These are phyloP conservation scores for Solenopsis fugax DNA, from an alignment of 1,140 invertebrate species.

Conservation along the genomic window DNA sequence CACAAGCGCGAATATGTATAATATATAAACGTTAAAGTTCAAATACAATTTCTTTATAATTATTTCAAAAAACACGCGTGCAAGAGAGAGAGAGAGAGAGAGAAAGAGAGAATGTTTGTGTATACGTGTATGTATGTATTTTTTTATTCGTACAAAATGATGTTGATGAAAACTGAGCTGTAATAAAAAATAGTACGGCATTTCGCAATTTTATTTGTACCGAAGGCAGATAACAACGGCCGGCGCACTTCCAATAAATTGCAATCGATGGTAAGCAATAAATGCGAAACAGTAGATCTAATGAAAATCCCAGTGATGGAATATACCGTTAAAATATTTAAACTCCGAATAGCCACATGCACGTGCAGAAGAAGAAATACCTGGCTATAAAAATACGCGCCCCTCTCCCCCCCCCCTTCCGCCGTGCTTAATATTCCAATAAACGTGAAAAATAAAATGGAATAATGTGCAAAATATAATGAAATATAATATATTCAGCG, in stretches of 20 bases:
- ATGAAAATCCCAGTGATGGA: conserved; percentile 55
- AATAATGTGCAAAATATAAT: conserved; percentile 44
- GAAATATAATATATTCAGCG: conserved; percentile 48
- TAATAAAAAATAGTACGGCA: conserved; percentile 58
- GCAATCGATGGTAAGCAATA: conserved; percentile 64
- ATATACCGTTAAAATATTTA: conserved; percentile 62
- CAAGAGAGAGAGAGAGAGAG: not conserved
- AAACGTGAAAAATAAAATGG: conserved; percentile 49
- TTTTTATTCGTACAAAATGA: conserved; percentile 54
- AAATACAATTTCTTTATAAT: not conserved
- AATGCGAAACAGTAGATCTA: conserved; percentile 63
- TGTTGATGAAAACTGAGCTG: conserved; percentile 57
- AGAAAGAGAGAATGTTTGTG: not conserved
- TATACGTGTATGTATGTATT: not conserved
- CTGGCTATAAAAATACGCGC: conserved; percentile 25
- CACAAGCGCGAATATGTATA: not conserved
- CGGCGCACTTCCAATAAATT: conserved; percentile 58
- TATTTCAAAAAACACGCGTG: not conserved
- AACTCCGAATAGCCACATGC: conserved; percentile 27
- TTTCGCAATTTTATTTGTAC: conserved; percentile 60
- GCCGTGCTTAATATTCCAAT: conserved; percentile 32
- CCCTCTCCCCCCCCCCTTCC: not conserved
- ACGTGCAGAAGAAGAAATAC: conserved; percentile 40
- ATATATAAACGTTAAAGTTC: not conserved
- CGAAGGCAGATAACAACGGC: conserved; percentile 56